Evolutionary conservation across 2,797 vertebrate genomes (phyloP).

Genomic region (Leuciscus waleckii): DNA sequence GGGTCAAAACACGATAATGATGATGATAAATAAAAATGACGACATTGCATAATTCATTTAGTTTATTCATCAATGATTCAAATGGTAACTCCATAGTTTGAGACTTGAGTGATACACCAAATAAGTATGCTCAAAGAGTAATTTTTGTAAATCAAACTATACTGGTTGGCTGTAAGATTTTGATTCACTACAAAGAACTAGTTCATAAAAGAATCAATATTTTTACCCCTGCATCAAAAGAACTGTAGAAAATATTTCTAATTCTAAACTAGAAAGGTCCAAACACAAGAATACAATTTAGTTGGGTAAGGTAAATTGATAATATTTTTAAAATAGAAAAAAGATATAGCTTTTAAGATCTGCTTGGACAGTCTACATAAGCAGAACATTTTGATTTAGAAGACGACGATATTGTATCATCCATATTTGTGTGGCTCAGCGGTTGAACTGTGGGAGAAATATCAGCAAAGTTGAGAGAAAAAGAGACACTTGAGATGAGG

Average conservation of each 20-base stretch:
- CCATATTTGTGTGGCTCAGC: slow-evolving; percentile 7
- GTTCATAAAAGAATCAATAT: not conserved
- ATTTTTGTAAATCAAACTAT: not conserved
- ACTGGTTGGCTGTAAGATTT: not conserved
- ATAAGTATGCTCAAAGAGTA: not conserved
- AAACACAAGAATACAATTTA: not conserved
- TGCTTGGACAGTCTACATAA: not conserved
- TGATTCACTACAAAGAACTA: not conserved
- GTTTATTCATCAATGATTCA: not conserved
- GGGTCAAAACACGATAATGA: not conserved
- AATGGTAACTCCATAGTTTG: not conserved
- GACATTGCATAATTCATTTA: not conserved
- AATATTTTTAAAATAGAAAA: not conserved
- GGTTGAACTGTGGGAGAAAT: not conserved
- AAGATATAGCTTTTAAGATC: not conserved
- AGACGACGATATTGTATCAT: not conserved
- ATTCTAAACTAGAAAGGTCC: not conserved
- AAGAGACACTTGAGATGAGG: slow-evolving; percentile 4
- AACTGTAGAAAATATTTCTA: not conserved
- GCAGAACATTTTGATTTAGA: not conserved
- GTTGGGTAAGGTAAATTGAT: not conserved
- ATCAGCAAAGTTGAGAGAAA: not conserved
- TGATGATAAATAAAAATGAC: not conserved
- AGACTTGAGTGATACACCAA: not conserved
- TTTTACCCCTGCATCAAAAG: too few species aligned